These are phyloP conservation scores for Drosophila merina DNA, from an alignment of 2,888 invertebrate genomes.

Conservation along the genomic window DNA sequence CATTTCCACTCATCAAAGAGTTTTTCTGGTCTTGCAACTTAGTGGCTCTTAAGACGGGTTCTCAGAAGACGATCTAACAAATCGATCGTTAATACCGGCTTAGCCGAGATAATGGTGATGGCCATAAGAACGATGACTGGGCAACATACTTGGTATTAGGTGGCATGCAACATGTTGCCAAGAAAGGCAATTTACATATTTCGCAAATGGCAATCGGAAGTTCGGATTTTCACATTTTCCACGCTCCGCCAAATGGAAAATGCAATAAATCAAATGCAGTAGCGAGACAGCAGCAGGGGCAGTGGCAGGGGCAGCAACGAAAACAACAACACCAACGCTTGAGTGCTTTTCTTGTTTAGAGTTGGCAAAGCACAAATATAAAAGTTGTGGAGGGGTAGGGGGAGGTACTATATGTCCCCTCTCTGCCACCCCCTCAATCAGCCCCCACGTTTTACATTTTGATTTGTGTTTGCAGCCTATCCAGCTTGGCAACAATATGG, in stretches of 20 bases:
- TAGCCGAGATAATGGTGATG: background rate
- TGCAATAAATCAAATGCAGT: slow-evolving; percentile 49
- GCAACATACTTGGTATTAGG: slow-evolving; percentile 10
- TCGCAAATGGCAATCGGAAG: slow-evolving; percentile 59
- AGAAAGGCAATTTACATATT: slow-evolving; percentile 37
- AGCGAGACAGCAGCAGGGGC: no score
- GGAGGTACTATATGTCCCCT: slow-evolving; percentile 2
- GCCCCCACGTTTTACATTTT: slow-evolving; percentile 18
- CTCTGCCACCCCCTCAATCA: background rate
- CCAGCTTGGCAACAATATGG: slow-evolving; percentile 45
- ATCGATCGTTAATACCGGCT: slow-evolving; percentile 8
- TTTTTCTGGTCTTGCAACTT: slow-evolving; percentile 29
- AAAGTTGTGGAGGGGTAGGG: slow-evolving; percentile 13
- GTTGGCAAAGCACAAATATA: slow-evolving; percentile 30
- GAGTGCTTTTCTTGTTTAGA: slow-evolving; percentile 33
- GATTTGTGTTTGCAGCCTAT: slow-evolving; percentile 31
- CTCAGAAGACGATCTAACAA: slow-evolving; percentile 1
- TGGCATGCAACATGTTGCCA: slow-evolving; percentile 64
- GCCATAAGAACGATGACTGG: slow-evolving; percentile 13
- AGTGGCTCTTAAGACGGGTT: slow-evolving; percentile 20
- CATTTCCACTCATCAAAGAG: background rate
- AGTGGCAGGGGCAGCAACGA: slow-evolving; percentile 1
- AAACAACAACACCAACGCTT: slow-evolving; percentile 37
- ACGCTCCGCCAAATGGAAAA: slow-evolving; percentile 55
- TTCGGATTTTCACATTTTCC: slow-evolving; percentile 53